phyloP scores from a whole-genome alignment of 2,797 vertebrate species.

The Bradypus variegatus region DNA sequence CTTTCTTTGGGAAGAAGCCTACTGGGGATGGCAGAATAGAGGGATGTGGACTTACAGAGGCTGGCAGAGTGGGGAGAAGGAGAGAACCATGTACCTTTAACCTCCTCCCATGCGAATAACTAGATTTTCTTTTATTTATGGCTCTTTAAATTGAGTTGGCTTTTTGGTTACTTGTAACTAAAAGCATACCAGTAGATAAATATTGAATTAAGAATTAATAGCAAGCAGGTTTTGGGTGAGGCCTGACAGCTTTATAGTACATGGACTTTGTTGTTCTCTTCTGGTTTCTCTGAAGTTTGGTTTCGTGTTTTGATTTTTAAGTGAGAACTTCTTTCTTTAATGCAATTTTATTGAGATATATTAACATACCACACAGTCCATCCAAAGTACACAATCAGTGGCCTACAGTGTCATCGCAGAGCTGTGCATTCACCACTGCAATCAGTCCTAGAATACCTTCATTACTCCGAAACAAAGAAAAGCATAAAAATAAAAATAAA shows the following conservation, averaged over 20 bases:
- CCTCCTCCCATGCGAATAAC: neutral
- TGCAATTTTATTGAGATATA: too few relatives aligned
- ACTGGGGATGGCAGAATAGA: neutral
- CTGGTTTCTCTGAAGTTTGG: neutral
- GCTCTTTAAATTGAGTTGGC: neutral
- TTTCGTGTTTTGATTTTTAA: conserved; percentile 9
- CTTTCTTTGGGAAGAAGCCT: conserved; percentile 7
- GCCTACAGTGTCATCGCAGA: too few relatives aligned
- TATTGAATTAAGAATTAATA: neutral
- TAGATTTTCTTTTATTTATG: conserved; percentile 19
- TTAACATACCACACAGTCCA: too few relatives aligned
- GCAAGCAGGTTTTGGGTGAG: neutral
- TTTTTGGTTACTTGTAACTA: neutral
- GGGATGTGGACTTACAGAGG: neutral
- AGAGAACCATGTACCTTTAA: neutral
- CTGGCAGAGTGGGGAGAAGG: neutral
- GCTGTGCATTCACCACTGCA: too few relatives aligned
- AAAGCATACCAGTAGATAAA: neutral
- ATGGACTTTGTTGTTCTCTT: neutral
- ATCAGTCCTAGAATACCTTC: too few relatives aligned
- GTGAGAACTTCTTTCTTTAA: neutral
- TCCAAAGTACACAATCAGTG: too few relatives aligned
- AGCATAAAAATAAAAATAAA: too few relatives aligned
- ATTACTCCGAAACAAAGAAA: too few relatives aligned
- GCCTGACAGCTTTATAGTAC: neutral